Base-by-base conservation (phyloP, 2,113 vertebrate genomes). In the Romanogobio albipinnatus region DNA sequence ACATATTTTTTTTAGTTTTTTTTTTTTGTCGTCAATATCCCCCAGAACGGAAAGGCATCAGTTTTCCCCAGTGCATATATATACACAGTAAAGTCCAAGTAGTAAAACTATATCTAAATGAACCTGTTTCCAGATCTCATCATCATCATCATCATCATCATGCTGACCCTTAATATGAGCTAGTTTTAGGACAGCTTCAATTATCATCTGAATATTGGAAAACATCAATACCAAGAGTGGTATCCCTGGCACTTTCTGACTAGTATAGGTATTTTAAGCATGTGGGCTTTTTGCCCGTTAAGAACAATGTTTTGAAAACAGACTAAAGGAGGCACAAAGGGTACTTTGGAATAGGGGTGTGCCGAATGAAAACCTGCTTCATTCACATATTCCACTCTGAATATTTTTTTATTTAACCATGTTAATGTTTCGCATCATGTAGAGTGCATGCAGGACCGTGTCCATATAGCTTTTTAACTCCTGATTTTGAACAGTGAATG, bases 291-390 rank as follows among this genome's bases (percentile, higher is more conserved):
- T 90, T 90, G 87, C 86, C 82, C 82, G 79, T 92, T 92, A 90
- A 86, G 87, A 93, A 90, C 89, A 91, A 93, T 90, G 89, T 88
- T 92, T 93, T 91, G 91, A 90, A 94, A 90, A 92, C 89, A 85
- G 93, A 94, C 91, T 91, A 89, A 91, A 92, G 92, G 93, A 95
- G 95, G 95, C 95, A 95, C 94, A 94, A 93, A 94, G 93, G 94
- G 93, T 93, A 94, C 93, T 94, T 94, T 95, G 94, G 93, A 94
- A 83, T 78, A 89, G 88, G 88, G 85, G 88, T 88, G 88, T 89
- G 88, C 86, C 88, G 81, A 86, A 56, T 75, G 14, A 58, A 74
- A 87, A 84, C 62, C 68, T 76, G 82, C 53, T 84, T 83, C 5
- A 29, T 88, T 19, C 24, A 59, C 74, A 86, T 70, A 5, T 81